Evolutionary conservation across 1,140 invertebrate genomes (phyloP).

Genomic region (Cotesia glomerata): DNA sequence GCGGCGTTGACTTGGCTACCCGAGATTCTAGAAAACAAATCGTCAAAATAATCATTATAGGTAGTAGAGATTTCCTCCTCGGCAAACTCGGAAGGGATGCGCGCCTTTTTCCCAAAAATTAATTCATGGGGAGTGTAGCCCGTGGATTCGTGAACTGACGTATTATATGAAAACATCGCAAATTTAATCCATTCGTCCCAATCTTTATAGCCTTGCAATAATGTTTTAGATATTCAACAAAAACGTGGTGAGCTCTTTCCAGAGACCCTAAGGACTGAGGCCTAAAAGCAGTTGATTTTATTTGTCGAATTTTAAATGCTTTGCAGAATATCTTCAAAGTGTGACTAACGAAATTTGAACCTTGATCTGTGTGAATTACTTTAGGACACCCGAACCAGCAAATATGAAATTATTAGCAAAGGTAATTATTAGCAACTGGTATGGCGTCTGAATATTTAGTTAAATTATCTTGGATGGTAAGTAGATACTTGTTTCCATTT

Average conservation of each 20-base stretch:
- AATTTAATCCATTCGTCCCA: conserved; percentile 41
- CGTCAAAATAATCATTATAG: neutral
- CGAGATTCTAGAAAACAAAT: neutral
- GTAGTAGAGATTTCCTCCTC: neutral
- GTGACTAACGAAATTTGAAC: conserved; percentile 8
- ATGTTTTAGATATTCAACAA: too few species aligned
- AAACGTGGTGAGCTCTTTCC: too few species aligned
- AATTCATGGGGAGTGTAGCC: neutral
- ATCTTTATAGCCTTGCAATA: conserved; percentile 27
- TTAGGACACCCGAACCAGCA: conserved; percentile 41
- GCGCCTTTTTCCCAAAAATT: neutral
- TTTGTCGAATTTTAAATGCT: conserved; percentile 42
- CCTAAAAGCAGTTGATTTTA: too few species aligned
- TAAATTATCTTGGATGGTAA: too few species aligned
- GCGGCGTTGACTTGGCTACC: neutral
- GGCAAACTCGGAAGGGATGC: neutral
- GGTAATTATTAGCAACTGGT: conserved; percentile 34
- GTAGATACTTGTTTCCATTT: too few species aligned
- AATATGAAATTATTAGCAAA: conserved; percentile 44
- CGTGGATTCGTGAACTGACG: neutral
- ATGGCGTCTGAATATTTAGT: too few species aligned
- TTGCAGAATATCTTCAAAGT: conserved; percentile 40
- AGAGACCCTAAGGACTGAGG: too few species aligned
- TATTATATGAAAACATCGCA: neutral
- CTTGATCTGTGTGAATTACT: conserved; percentile 46